Percentiles rank a stretch among this genome's conserved stretches.
Conservation (phyloP, 2,797 vertebrate genomes). For the Helicolenus hilgendorfi region DNA sequence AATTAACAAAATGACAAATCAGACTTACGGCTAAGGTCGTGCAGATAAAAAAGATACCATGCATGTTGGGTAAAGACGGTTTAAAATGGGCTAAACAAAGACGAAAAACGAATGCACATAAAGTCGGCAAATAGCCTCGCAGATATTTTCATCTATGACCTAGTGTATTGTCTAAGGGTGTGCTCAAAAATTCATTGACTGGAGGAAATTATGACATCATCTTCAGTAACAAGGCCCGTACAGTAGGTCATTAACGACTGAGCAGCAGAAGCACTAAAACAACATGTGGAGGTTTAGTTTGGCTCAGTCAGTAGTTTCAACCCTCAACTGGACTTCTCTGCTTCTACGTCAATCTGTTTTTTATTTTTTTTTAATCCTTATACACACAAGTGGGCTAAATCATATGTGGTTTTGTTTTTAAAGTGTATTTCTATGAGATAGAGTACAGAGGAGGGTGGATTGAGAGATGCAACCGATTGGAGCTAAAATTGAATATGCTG, state of each 20-base stretch:
- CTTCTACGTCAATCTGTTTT: conserved; percentile 21
- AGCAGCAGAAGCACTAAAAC: conserved; percentile 72
- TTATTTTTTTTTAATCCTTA: neutral
- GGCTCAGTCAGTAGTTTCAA: conserved; percentile 58
- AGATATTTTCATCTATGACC: neutral
- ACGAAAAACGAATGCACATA: neutral
- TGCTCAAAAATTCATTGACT: neutral
- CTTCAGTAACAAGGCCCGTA: conserved; percentile 5
- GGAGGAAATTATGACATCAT: conserved; percentile 57
- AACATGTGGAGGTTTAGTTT: conserved; percentile 76
- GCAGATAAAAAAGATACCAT: neutral
- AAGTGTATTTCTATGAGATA: neutral
- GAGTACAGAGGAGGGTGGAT: neutral
- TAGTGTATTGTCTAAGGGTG: neutral
- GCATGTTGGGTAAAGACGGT: neutral
- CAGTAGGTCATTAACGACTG: conserved; percentile 58
- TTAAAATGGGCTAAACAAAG: neutral
- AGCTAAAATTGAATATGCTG: neutral
- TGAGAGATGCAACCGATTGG: neutral
- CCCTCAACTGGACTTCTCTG: conserved; percentile 42
- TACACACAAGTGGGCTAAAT: conserved; percentile 2
- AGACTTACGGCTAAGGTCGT: neutral
- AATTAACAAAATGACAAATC: neutral
- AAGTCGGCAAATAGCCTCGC: neutral
- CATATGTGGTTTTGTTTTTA: conserved; percentile 8